A percentile compares a stretch with the other conserved stretches of the same genome.
phyloP scores from a whole-genome alignment of 2,113 vertebrate species.

The Oryzias melastigma region DNA sequence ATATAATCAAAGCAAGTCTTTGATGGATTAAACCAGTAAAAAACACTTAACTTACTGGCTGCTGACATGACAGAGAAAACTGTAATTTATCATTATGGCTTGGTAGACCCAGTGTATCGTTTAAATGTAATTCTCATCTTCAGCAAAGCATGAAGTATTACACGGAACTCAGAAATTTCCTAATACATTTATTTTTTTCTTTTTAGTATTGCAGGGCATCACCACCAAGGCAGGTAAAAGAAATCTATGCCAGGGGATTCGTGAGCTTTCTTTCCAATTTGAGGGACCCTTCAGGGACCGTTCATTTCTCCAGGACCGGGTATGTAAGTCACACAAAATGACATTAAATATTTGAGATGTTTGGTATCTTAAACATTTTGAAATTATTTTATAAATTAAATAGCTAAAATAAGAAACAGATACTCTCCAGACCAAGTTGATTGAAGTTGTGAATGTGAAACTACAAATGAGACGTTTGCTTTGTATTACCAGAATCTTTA shows the following conservation, averaged over 20 bases:
- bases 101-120: background rate
- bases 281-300: constrained; percentile 33
- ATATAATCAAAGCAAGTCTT: constrained; percentile 30
- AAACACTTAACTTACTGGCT: constrained; percentile 48
- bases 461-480: background rate
- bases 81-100: constrained; percentile 8
- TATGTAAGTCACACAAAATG: constrained; percentile 23
- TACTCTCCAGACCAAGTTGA: background rate
- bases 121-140: background rate
- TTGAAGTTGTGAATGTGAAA: background rate
- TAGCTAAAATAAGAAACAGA: background rate
- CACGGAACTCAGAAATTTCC: too few relatives aligned
- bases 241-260: constrained; percentile 43
- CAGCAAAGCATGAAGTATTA: background rate
- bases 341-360: background rate
- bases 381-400: background rate
- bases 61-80: constrained; percentile 50
- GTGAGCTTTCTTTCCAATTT: constrained; percentile 38
- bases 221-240: background rate
- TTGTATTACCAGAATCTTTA: constrained; percentile 13
- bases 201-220: constrained; percentile 27
- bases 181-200: background rate
- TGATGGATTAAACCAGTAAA: constrained; percentile 31
- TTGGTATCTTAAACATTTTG: background rate
- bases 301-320: constrained; percentile 14